Evolutionary conservation across 2,888 invertebrate species (phyloP).

Genomic region (Octonoba sinensis): DNA sequence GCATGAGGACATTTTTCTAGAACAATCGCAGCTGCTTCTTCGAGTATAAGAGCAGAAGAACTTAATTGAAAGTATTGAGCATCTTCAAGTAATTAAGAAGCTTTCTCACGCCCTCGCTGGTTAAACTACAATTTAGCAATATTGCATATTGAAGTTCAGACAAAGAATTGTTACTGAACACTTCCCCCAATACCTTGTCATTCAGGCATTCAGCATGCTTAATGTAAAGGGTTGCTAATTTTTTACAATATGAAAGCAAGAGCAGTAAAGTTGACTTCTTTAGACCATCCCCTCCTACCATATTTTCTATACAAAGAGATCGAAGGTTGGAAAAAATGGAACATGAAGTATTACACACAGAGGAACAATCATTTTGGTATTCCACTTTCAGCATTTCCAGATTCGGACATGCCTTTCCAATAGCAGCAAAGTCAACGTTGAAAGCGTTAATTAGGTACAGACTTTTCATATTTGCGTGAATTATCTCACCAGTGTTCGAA

Average conservation of each 20-base stretch:
- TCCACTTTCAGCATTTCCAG: constrained; percentile 36
- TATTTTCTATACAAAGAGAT: constrained; percentile 25
- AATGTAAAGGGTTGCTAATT: constrained; percentile 18
- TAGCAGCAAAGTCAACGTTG: constrained; percentile 42
- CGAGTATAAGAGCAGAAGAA: constrained; percentile 20
- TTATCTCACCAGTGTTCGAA: no score
- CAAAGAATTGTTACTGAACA: constrained; percentile 31
- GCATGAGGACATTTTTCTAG: constrained; percentile 33
- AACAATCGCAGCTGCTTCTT: constrained; percentile 25
- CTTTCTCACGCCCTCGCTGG: constrained; percentile 22
- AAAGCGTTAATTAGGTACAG: constrained; percentile 27
- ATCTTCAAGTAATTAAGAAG: constrained; percentile 11
- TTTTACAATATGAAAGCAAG: constrained; percentile 21
- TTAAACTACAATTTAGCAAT: constrained; percentile 25
- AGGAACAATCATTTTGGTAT: constrained; percentile 19
- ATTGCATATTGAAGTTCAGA: constrained; percentile 29
- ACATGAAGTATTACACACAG: neutral
- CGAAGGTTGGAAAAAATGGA: constrained; percentile 22
- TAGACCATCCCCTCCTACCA: neutral
- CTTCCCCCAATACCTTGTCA: constrained; percentile 30
- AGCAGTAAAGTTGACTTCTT: constrained; percentile 3
- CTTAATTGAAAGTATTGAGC: constrained; percentile 31
- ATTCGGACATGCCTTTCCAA: constrained; percentile 27
- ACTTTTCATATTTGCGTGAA: constrained; percentile 27
- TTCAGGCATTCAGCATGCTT: constrained; percentile 8